These are phyloP conservation scores for Amblyraja radiata DNA, from an alignment of 2,797 vertebrate species.

Conservation along the genomic window DNA sequence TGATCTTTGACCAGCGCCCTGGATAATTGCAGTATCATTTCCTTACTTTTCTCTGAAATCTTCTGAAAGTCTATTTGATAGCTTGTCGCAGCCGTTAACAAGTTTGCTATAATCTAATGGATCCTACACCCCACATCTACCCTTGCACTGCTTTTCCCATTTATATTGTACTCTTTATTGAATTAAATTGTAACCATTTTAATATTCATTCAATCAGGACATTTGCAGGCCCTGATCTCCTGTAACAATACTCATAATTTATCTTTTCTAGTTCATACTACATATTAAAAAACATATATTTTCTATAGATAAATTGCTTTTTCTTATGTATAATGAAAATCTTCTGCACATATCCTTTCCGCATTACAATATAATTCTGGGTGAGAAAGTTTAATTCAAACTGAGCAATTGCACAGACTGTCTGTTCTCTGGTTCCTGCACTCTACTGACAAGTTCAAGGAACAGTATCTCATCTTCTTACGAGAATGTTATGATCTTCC, in stretches of 20 bases:
- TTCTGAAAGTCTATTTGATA: not conserved
- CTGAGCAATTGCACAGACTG: not conserved
- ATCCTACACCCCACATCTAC: not conserved
- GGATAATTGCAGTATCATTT: not conserved
- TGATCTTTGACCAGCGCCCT: not conserved
- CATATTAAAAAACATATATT: not conserved
- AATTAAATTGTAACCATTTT: not conserved
- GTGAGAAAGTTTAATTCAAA: not conserved
- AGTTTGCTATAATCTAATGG: not conserved
- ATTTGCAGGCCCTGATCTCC: not conserved
- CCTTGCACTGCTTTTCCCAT: not conserved
- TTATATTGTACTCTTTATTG: not conserved
- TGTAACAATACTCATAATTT: not conserved
- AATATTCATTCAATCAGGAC: not conserved
- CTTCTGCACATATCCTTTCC: not conserved
- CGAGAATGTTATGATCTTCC: no score
- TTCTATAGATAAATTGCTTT: not conserved
- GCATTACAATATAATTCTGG: not conserved
- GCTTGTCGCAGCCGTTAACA: not conserved
- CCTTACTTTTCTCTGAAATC: not conserved
- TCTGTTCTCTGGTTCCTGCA: not conserved
- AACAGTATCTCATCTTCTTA: no score
- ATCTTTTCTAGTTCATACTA: not conserved
- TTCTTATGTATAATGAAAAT: not conserved
- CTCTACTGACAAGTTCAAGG: no score